These are phyloP conservation scores for Larimichthys crocea DNA, from an alignment of 2,113 vertebrate species.

Conservation along the genomic window DNA sequence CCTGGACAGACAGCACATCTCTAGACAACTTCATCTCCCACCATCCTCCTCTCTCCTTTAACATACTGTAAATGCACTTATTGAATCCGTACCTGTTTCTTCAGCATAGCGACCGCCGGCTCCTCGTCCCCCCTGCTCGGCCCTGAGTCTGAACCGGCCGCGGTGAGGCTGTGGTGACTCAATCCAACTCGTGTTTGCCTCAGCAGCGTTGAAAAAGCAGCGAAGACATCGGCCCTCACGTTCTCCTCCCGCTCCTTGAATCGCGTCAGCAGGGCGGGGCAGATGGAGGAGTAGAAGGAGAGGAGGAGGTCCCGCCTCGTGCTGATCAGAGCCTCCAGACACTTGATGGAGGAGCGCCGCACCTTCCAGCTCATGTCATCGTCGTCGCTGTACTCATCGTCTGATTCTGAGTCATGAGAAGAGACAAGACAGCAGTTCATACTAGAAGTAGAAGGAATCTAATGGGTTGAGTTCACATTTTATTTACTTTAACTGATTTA, in stretches of 20 bases:
- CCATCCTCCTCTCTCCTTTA: not conserved
- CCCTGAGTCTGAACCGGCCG: conserved; percentile 52
- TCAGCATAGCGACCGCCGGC: conserved; percentile 84
- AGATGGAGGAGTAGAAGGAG: conserved; percentile 88
- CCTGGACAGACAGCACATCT: conserved; percentile 77
- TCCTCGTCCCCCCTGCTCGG: conserved; percentile 74
- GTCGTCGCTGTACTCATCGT: conserved; percentile 93
- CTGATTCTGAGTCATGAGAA: conserved; percentile 83
- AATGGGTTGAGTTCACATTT: too few relatives aligned
- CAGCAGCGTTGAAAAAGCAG: conserved; percentile 88
- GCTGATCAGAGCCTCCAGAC: conserved; percentile 89
- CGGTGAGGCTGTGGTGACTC: conserved; percentile 75
- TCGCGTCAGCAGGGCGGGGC: conserved; percentile 87
- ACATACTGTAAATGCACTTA: not conserved
- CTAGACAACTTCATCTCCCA: not conserved
- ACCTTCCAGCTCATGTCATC: conserved; percentile 98
- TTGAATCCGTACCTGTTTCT: conserved; percentile 85
- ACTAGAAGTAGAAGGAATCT: not conserved
- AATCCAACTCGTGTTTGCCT: conserved; percentile 84
- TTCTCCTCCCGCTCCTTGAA: conserved; percentile 97
- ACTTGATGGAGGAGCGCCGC: conserved; percentile 92
- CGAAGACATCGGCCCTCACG: conserved; percentile 91
- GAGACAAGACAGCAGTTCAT: not conserved
- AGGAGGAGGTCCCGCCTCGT: conserved; percentile 88
- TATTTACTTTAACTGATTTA: too few relatives aligned